Base-by-base conservation (phyloP, 2,113 vertebrate species). In the Lophotis ruficrista region DNA sequence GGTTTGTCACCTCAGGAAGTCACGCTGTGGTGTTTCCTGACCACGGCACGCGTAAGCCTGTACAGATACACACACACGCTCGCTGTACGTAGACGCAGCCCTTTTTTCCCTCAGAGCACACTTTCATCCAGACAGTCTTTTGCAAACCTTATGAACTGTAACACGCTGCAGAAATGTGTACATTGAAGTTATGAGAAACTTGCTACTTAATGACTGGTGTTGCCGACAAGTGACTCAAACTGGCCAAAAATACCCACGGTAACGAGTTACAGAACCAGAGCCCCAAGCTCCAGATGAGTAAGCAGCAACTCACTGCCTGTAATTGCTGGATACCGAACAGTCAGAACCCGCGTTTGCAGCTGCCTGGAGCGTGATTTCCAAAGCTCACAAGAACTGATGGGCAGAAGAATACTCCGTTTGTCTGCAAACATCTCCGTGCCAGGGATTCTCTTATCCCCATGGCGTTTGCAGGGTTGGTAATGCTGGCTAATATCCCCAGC, bases 21-120 rank as follows among this genome's bases (percentile, higher is more conserved):
- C 48, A 6, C 5, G 0, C 3, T 10, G 54, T 8, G 23, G 2
- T 7, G 21, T 17, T 7, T 37, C 43, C 80, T 38, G 48, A 8
- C 8, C 77, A 35, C 41, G 4, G 28, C 30, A 21, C 25, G 1
- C 0, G 14, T 6, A 8, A 58, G 41, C 37, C 53, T 7, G 25
- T 2, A 19, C 27, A 24, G 17, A 33, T 11, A 12, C 0, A 23
- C 38, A 25, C 10, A 12, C 48, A 14, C 12, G 0, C 24, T 8
- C 47, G 4, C 8, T 5, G 41, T 18, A 18, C 3, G 0, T 1
- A 1, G 1, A 6, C 0, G 4, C 1, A 51, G 35, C 58, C 48
- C 41, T 62, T 23, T 8, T 6, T 60, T 43, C 16, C 41, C 73
- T 71, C 56, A 4, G 2, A 16, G 16, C 2, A 16, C 0, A 2